Evolutionary conservation across 2,113 vertebrate species (phyloP).

Genomic region (Laterallus jamaicensis): DNA sequence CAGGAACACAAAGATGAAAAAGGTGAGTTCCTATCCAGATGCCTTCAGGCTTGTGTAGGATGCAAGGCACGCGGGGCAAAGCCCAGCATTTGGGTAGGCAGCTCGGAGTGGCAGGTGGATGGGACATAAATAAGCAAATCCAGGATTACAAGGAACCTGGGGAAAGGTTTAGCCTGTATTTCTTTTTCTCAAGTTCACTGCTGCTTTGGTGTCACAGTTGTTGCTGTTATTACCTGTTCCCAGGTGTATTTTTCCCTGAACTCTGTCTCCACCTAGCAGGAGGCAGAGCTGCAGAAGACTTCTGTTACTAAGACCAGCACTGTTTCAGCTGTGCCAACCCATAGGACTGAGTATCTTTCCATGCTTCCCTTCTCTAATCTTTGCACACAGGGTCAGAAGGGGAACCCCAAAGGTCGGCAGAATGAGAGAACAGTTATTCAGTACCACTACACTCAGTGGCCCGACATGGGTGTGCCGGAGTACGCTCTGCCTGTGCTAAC

Average conservation of each 20-base stretch:
- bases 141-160: neutral
- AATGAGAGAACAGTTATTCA: conserved; percentile 90
- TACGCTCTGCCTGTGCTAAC: conserved; percentile 96
- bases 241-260: neutral
- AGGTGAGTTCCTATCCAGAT: conserved; percentile 74
- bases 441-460: conserved; percentile 99
- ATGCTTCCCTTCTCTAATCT: neutral
- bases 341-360: neutral
- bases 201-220: neutral
- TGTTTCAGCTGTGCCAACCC: neutral
- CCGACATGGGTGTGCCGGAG: conserved; percentile 98
- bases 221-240: neutral
- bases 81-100: accelerated
- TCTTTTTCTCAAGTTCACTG: neutral
- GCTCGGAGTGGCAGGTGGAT: neutral
- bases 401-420: conserved; percentile 87
- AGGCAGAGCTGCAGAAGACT: conserved; percentile 9
- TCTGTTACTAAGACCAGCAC: neutral
- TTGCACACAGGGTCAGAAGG: conserved; percentile 84
- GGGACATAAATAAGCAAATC: neutral
- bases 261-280: conserved; percentile 32
- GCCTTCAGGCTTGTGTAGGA: neutral
- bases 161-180: neutral
- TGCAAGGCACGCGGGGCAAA: neutral
- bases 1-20: conserved; percentile 94